These are phyloP conservation scores for Alcedo quadribrachys DNA, from an alignment of 2,797 vertebrate species.

Conservation along the genomic window DNA sequence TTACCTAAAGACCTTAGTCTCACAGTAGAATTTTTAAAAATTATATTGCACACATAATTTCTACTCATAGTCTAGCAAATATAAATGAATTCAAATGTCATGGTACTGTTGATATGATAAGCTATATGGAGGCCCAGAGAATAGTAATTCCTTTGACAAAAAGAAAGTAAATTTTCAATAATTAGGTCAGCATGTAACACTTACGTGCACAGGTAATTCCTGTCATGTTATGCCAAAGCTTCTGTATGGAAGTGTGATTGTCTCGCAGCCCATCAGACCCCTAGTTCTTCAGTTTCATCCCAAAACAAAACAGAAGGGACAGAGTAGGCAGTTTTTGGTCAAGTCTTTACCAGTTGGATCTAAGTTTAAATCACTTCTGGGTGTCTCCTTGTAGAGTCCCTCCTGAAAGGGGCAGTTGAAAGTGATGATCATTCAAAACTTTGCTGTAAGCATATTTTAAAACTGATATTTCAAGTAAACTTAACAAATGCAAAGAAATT, in stretches of 20 bases:
- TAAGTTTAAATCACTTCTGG: neutral
- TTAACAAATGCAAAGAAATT: constrained; percentile 32
- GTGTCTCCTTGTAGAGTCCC: neutral
- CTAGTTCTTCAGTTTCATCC: neutral
- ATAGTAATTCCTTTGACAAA: neutral
- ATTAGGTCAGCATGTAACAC: neutral
- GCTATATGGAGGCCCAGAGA: neutral
- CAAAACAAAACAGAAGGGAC: neutral
- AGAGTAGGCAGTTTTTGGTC: neutral
- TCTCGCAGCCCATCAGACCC: accelerated
- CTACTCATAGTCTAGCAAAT: neutral
- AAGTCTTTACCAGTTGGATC: neutral
- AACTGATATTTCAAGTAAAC: constrained; percentile 21
- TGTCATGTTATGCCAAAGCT: accelerated
- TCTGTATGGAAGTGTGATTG: neutral
- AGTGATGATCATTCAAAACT: neutral
- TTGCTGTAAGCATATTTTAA: neutral
- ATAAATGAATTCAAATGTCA: neutral
- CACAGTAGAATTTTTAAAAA: neutral
- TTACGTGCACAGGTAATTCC: neutral
- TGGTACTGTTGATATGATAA: neutral
- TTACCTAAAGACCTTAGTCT: neutral
- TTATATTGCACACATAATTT: accelerated
- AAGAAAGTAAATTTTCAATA: neutral
- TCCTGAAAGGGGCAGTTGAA: neutral